Base-by-base conservation (phyloP, 2,888 invertebrate species). In the Volucella inanis region DNA sequence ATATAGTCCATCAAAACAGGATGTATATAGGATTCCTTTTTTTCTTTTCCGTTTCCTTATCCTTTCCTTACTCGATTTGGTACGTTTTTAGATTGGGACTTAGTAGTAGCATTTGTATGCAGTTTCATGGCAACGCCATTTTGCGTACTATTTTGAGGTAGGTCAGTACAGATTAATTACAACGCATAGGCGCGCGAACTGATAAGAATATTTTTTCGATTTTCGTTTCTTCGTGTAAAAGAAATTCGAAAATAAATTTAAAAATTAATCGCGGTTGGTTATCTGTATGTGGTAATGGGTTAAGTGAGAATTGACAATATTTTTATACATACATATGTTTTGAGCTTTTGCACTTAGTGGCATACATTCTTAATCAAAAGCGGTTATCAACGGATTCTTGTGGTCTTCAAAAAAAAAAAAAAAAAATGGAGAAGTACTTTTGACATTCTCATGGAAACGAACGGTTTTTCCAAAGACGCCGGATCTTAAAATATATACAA, bases 281-380 rank as follows among this genome's bases (percentile, higher is more conserved):
- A 72, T 72, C 78, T 57, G 49, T 43, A 2, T 61, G 57, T 14
- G 64, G 72, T 72, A 79, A 79, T 64, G 79, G 79, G 79, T 79
- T 75, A 75, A 81, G 57, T 50, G 15, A 65, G 67, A 54, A 43
- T 6, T 31, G 31, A 22, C 18, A n/a, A n/a, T n/a, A 31, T 31
- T 31, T 12, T 45, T 62, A 8, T 18, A 18, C 2, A 18, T 18
- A 2, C 2, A 3, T 22, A 2, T 22, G 14, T 55, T 14, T 18
- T 71, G 39, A 8, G 6, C 14, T 31, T 15, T 41, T 43, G 10
- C 1, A 1, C 10, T 43, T 22, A 1, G 14, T 54, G 54, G 57
- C 10, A 22, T 2, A 22, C 3, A 43, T 9, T 70, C 11, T 71
- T 78, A 78, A 55, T 64, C 70, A 39, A 14, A 15, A 11, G 39